Evolutionary conservation across 2,113 vertebrate genomes (phyloP).

Genomic region (Archilochus colubris): DNA sequence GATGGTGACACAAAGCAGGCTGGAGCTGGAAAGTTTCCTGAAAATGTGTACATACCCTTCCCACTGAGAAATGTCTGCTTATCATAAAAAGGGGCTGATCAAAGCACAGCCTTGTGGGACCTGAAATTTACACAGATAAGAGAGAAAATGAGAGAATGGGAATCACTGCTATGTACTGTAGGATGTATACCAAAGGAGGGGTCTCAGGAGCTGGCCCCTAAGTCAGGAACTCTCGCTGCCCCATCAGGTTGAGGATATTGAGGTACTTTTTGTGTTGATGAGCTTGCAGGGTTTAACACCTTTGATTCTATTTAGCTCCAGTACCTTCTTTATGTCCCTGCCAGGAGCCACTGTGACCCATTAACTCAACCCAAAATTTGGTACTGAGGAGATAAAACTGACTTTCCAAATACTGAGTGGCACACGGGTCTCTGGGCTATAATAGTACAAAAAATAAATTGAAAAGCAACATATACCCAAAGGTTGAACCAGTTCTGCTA

Average conservation of each 20-base stretch:
- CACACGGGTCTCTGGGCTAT: not conserved
- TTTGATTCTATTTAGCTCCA: not conserved
- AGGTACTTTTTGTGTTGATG: not conserved
- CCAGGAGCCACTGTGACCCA: not conserved
- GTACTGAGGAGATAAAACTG: not conserved
- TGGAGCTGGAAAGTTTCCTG: not conserved
- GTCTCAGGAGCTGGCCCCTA: not conserved
- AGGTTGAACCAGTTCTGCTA: not conserved
- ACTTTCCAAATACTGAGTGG: not conserved
- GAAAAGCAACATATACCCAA: not conserved
- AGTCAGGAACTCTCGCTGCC: not conserved
- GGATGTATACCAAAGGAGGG: not conserved
- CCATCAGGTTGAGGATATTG: too few species aligned
- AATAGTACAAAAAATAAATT: not conserved
- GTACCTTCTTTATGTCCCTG: not conserved
- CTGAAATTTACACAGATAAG: not conserved
- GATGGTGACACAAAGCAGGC: not conserved
- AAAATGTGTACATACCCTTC: not conserved
- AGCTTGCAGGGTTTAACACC: not conserved
- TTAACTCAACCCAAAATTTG: not conserved
- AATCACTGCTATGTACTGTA: not conserved
- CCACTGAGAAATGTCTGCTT: accelerated
- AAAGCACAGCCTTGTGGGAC: not conserved
- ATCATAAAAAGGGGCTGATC: not conserved
- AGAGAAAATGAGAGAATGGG: not conserved